Evolutionary conservation across 1,140 invertebrate species (phyloP), one percentile per base, ranked within the genome.

Genomic region (Laodelphax striatellus): DNA sequence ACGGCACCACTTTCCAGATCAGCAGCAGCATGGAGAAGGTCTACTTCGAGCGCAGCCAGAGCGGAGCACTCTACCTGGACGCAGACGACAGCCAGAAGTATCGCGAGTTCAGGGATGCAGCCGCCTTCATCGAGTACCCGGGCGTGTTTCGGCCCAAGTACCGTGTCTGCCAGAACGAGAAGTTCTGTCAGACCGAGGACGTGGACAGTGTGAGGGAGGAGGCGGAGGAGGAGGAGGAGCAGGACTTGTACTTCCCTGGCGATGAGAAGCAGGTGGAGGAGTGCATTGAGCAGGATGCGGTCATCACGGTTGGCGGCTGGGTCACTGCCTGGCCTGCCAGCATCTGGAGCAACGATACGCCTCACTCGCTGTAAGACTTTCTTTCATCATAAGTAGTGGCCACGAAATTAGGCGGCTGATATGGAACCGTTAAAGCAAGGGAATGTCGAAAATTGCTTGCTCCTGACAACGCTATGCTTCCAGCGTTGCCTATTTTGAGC

Each of bases 1-100:
- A 86, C 70, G 84, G 84, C 41, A 82, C 82, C 28, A 82, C 82
- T 0, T 86, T 86, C 72, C 75, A 79, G 42, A 82, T 87, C 52
- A 77, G 80, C 64, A 80, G 79, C 70, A 79, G 77, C 62, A 72
- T 83, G 66, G 83, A 87, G 67, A 69, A 77, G 43, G 73, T 80
- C 19, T 58, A 55, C 34, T 65, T 65, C 58, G 66, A 68, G 34
- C 61, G 71, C 19, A 72, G 70, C 52, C 68, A 69, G 52, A 71
- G 71, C 63, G 72, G 72, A 1, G 65, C 67, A 41, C 64, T 73
- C 16, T 73, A 70, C 63, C 61, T 73, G 9, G 70, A 68, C 34
- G 73, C 75, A 38, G 76, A 73, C 21, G 67, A 73, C 34, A 73
- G 76, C 55, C 65, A 68, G 17, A 71, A 71, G 54, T 80, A 80